Evolutionary conservation across 2,888 invertebrate genomes (phyloP), one percentile per base, ranked within the genome.

Genomic region (Parelbella ahira): DNA sequence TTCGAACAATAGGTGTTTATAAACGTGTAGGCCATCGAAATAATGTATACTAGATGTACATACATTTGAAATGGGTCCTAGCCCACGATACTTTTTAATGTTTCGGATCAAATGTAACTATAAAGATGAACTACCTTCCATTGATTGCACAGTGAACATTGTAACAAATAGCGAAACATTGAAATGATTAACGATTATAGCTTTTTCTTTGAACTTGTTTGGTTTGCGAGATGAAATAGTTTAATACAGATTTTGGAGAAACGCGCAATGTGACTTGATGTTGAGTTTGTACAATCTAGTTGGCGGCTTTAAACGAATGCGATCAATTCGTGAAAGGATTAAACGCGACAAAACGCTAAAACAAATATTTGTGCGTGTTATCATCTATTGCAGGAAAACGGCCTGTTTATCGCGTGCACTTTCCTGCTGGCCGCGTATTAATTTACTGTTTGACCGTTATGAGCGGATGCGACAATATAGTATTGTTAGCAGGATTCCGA

Each of bases 21-120:
- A 13, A 28, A 27, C 12, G 27, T 28, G 13, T 23, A 5, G 18
- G 8, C 24, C 24, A 32, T 25, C 63, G 63, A 63, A 67, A 71
- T 68, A 62, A 69, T 67, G 6, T 2, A 1, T 53, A 67, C 55
- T 57, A 56, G 53, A 57, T 56, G 61, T 61, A 57, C 60, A 29
- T 27, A 12, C 62, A 63, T 56, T 55, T 57, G 55, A 47, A 51
- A 65, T 75, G 73, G 74, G 71, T 70, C 48, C 45, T 66, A 74
- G 73, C 73, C 77, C 71, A 69, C 59, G 8, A 18, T 6, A 19
- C n/a, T 32, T 32, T 9, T 24, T 18, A 18, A 15, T 10, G 15
- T 25, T 30, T 7, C 8, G n/a, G 19, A 25, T 25, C 25, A 32
- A 25, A 32, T 7, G 9, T 27, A 37, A 29, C 8, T n/a, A 30